phyloP scores from a whole-genome alignment of 2,888 invertebrate genomes.

The Polydrusus cervinus region DNA sequence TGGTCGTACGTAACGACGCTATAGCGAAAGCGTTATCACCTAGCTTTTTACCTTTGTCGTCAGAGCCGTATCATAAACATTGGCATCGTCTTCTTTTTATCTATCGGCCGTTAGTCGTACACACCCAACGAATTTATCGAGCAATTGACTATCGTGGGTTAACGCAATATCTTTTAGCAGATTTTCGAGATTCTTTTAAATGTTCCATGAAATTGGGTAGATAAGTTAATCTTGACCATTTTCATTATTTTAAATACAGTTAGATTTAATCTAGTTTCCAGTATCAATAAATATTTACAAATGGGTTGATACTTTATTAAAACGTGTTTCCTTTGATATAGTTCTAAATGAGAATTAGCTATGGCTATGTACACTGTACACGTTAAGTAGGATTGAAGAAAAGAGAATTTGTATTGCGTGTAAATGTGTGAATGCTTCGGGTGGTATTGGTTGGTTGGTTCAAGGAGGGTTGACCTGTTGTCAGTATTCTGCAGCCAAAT shows the following conservation, averaged over 20 bases:
- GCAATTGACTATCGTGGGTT: not conserved
- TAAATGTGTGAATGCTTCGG: too few species aligned
- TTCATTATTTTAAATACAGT: not conserved
- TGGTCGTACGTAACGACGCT: not conserved
- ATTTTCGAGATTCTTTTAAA: constrained; percentile 2
- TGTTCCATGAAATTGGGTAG: not conserved
- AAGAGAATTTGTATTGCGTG: too few species aligned
- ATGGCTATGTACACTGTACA: too few species aligned
- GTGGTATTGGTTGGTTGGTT: too few species aligned
- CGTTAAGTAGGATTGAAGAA: too few species aligned
- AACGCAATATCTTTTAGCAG: constrained; percentile 3
- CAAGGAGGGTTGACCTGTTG: too few species aligned
- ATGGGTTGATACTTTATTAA: too few species aligned
- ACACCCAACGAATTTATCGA: not conserved
- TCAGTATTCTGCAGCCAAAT: too few species aligned
- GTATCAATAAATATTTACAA: too few species aligned
- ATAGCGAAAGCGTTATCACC: not conserved
- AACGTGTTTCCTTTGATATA: too few species aligned
- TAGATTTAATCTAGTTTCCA: not conserved
- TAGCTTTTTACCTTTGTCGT: not conserved
- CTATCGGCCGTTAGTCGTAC: not conserved
- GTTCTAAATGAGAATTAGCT: too few species aligned
- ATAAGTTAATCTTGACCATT: not conserved
- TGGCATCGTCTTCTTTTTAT: not conserved
- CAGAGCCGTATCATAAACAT: not conserved